Percentiles rank a stretch among this genome's conserved stretches.
Conservation (phyloP, 1,140 invertebrate genomes). For the Nomia melanderi region DNA sequence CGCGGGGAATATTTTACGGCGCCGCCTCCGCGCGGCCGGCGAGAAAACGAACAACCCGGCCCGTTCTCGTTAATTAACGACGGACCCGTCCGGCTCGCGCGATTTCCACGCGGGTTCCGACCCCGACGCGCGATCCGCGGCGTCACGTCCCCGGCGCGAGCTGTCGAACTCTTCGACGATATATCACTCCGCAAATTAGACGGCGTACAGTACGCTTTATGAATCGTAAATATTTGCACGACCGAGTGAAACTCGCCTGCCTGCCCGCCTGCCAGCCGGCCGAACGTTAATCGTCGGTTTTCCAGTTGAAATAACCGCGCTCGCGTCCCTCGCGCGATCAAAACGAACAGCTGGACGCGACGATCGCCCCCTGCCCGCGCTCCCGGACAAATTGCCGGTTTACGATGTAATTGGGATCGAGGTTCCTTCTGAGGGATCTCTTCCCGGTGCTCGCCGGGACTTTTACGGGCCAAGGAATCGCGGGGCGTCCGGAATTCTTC, state of each 20-base stretch:
- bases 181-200: conserved; percentile 35
- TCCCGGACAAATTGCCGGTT: not conserved
- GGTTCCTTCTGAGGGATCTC: too few species aligned
- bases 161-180: conserved; percentile 15
- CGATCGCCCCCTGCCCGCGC: not conserved
- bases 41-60: too few species aligned
- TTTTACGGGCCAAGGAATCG: too few species aligned
- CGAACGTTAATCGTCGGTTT: conserved; percentile 14
- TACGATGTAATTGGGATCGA: not conserved
- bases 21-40: not conserved
- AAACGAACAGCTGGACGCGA: not conserved
- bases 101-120: conserved; percentile 1
- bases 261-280: not conserved
- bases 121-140: not conserved
- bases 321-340: not conserved
- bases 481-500: too few species aligned
- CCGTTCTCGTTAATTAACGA: conserved; percentile 48
- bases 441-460: too few species aligned
- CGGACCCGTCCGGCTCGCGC: conserved; percentile 46
- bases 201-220: conserved; percentile 21
- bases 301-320: not conserved
- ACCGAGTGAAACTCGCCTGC: conserved; percentile 17
- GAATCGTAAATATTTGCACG: conserved; percentile 27
- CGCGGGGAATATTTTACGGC: conserved; percentile 30
- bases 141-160: conserved; percentile 9